Percentiles rank a stretch among this genome's conserved stretches.
These are phyloP conservation scores for Carpatolechia fugitivella DNA, from an alignment of 2,888 invertebrate species.

Conservation along the genomic window DNA sequence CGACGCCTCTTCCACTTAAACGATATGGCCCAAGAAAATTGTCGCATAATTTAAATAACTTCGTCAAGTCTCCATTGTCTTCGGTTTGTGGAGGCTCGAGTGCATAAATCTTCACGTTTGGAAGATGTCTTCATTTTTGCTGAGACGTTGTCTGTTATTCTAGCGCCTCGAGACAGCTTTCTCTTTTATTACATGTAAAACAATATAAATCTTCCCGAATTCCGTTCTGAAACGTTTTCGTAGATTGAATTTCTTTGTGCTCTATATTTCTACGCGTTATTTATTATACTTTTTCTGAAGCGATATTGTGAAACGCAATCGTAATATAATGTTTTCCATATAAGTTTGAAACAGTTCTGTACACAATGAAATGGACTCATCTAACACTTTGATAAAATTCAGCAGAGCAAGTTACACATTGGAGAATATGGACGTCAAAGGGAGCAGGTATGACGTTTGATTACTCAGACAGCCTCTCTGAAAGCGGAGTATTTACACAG, in stretches of 20 bases:
- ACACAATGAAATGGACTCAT: constrained; percentile 9
- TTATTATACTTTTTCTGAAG: constrained; percentile 13
- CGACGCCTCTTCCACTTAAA: constrained; percentile 64
- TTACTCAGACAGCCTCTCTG: constrained; percentile 59
- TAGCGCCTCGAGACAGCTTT: constrained; percentile 28
- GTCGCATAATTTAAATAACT: constrained; percentile 75
- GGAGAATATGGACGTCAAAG: constrained; percentile 65
- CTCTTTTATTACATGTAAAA: constrained; percentile 34
- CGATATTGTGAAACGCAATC: neutral
- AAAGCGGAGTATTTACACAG: constrained; percentile 67
- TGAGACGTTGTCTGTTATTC: constrained; percentile 34
- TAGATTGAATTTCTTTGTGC: constrained; percentile 16
- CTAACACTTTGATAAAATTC: constrained; percentile 24
- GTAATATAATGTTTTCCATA: too few relatives aligned
- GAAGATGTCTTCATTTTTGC: constrained; percentile 48
- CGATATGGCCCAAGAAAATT: constrained; percentile 68
- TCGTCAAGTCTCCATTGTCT: constrained; percentile 60
- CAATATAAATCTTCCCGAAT: constrained; percentile 30
- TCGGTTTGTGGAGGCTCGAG: constrained; percentile 49
- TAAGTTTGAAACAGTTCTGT: constrained; percentile 9
- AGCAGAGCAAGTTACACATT: constrained; percentile 47
- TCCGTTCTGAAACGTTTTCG: constrained; percentile 22
- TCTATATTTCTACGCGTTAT: neutral
- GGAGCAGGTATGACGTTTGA: constrained; percentile 57
- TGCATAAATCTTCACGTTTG: constrained; percentile 56